Conservation (phyloP, 2,797 vertebrate species). For the Argyrosomus regius region DNA sequence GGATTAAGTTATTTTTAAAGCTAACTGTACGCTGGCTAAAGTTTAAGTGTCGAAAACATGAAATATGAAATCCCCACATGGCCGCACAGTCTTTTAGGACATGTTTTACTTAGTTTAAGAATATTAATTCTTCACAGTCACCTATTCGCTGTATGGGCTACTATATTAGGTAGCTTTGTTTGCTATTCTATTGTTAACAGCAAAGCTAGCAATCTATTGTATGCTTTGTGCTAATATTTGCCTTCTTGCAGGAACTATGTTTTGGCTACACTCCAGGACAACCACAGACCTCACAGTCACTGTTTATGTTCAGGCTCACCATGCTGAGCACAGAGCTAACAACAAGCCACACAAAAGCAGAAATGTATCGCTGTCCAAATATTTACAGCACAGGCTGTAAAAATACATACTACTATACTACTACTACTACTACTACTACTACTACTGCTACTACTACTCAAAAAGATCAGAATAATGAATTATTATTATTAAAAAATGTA, state of each 20-base stretch:
- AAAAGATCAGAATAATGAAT: constrained; percentile 1
- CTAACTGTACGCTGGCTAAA: neutral
- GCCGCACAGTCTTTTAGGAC: neutral
- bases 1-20: neutral
- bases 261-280: constrained; percentile 34
- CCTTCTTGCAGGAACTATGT: constrained; percentile 35
- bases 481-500: neutral
- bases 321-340: constrained; percentile 11
- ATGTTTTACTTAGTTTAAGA: no score
- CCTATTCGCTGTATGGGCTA: neutral
- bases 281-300: constrained; percentile 33
- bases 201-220: constrained; percentile 13
- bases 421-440: neutral
- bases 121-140: neutral
- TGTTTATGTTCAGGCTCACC: constrained; percentile 28
- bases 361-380: constrained; percentile 21
- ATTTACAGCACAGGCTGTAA: constrained; percentile 17
- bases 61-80: neutral
- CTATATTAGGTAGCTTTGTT: neutral
- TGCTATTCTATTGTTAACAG: constrained; percentile 3
- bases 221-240: constrained; percentile 40
- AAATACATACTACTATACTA: no score
- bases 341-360: constrained; percentile 8
- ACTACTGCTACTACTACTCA: constrained; percentile 4
- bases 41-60: no score